Base-by-base conservation (phyloP, 2,888 invertebrate genomes). In the Zelleria hepariella region DNA sequence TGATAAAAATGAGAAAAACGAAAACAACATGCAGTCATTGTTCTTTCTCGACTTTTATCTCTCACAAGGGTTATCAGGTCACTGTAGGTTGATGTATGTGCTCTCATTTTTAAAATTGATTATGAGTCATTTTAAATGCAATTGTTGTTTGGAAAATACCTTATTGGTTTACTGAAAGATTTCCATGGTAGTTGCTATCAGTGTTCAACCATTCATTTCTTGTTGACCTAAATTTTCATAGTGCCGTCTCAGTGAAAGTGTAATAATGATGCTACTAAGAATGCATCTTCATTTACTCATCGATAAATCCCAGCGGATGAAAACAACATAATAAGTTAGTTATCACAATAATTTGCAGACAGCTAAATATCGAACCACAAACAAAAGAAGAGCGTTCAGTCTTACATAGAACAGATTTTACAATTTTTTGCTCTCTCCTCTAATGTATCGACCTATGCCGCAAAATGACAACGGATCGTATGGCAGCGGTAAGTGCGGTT, bases 401-500 rank as follows among this genome's bases (percentile, higher is more conserved):
- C 5, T 26, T 5, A 7, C 8, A 10, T 10, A 2, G 7, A 10
- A 10, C 10, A 5, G 3, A 5, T 32, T 3, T 32, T 32, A 6
- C 32, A 6, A 32, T 6, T 32, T 2, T 32, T 2, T 10, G 10
- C 32, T 32, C 32, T 32, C 32, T 5, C 10, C 32, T 32, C 15
- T 21, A 53, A 27, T 55, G 55, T 55, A 18, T 55, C 27, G 18
- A 20, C 54, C 27, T 52, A 42, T 52, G 66, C 86, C 86, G 86
- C 77, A 85, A 68, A 80, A 80, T 70, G 82, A 82, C 69, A 81
- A 81, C 71, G 83, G 76, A 64, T 87, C 84, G 48, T 87, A 82
- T 69, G 80, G 80, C 64, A 88, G 87, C 66, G 78, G 87, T 88
- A 68, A 86, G 86, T n/a, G n/a, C 32, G 20, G 2, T n/a, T 81